phyloP scores from a whole-genome alignment of 2,113 vertebrate species.

The Alosa alosa region DNA sequence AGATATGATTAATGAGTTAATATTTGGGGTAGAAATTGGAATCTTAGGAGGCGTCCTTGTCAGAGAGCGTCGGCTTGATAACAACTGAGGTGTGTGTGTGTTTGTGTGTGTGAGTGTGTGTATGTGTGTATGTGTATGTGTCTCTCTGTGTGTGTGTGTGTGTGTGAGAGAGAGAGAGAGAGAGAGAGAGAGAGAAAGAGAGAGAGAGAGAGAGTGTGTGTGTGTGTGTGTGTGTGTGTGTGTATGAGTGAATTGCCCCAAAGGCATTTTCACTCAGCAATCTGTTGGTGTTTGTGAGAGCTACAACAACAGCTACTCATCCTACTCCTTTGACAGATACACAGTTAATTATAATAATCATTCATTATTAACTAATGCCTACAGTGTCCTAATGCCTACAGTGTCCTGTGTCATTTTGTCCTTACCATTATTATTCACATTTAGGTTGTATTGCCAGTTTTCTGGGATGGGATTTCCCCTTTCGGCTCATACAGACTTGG shows the following conservation, averaged over 20 bases:
- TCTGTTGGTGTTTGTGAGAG: neutral
- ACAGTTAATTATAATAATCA: neutral
- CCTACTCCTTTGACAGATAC: neutral
- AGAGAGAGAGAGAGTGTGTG: no score
- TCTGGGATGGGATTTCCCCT: neutral
- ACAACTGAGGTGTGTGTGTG: conserved; percentile 47
- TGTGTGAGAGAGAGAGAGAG: neutral
- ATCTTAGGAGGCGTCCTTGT: conserved; percentile 64
- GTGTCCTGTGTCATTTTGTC: no score
- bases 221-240: neutral
- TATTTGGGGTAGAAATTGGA: conserved; percentile 74
- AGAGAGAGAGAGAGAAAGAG: no score
- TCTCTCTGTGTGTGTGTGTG: neutral
- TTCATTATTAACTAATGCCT: no score
- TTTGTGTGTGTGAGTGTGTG: conserved; percentile 2
- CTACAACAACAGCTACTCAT: neutral
- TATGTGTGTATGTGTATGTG: neutral
- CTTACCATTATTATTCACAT: neutral
- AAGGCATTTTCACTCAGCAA: neutral
- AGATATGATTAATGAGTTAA: conserved; percentile 81
- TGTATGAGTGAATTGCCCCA: neutral
- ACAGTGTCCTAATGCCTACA: no score
- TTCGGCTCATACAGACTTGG: conserved; percentile 24
- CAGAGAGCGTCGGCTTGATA: conserved; percentile 55
- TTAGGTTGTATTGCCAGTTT: neutral